Base-by-base conservation (phyloP, 2,888 invertebrate species). In the Galeruca laticollis region DNA sequence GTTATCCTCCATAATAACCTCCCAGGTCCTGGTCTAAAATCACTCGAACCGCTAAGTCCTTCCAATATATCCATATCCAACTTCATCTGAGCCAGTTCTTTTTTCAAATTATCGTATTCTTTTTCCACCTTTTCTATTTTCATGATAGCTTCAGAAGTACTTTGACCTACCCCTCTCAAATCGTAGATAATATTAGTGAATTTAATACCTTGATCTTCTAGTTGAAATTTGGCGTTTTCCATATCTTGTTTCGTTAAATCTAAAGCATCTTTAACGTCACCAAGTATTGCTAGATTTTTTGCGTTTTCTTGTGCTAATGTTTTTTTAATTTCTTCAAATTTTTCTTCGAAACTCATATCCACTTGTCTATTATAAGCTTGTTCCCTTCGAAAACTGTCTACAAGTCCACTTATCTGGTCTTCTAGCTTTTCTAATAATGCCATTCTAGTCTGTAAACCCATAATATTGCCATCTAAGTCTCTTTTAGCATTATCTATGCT, bases 1-100 rank as follows among this genome's bases (percentile, higher is more conserved):
- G 89, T 89, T 78, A 94, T 90, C 76, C 90, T 88, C 93, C 93
- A 94, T 49, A 94, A 54, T n/a, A 80, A 68, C 49, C 73, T 74
- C 26, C 76, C 74, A 43, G 68, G 68, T 40, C 51, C 66, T 33
- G 64, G 54, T 20, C 49, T 61, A 26, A 54, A 69, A 60, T 77
- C 76, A 40, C 37, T 66, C 9, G 72, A 73, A 65, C 59, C 69
- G 57, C 69, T 69, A 15, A 77, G 49, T 51, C 84, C 83, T 76
- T 88, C 87, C 60, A 88, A 76, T 65, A 87, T 86, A 35, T 85
- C 82, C 13, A 88, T 75, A 75, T 86, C 85, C 67, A 87, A 82
- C 81, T 86, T 85, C 20, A 87, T 83, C 73, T 88, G 86, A 61
- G 85, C 83, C 1, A 88, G 72, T 2, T 84, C 79, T 35, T 83